phyloP scores from a whole-genome alignment of 92 coral and sea anemone genomes.

The Porites cylindrica region DNA sequence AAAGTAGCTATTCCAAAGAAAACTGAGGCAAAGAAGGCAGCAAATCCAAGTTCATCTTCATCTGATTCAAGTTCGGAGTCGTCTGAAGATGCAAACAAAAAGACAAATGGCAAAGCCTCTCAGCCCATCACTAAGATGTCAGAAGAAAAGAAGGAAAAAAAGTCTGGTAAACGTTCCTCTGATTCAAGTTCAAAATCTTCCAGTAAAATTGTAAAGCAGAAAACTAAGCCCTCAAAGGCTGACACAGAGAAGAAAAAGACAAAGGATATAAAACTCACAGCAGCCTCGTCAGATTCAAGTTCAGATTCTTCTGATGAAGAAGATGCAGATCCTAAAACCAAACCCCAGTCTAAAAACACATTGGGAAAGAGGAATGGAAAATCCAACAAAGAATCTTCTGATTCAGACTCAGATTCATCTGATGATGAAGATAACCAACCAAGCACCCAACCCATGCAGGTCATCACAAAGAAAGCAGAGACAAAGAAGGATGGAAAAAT shows the following conservation, averaged over 20 bases:
- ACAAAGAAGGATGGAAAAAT: neutral
- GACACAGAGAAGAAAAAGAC: neutral
- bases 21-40: neutral
- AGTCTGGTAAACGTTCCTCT: conserved; percentile 1
- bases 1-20: neutral
- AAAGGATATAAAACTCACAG: neutral
- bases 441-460: neutral
- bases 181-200: conserved; percentile 36
- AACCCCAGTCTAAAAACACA: neutral
- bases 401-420: conserved; percentile 55
- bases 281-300: conserved; percentile 36
- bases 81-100: conserved; percentile 56
- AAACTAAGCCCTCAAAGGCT: neutral
- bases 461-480: neutral
- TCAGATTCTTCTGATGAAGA: conserved; percentile 60
- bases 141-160: neutral
- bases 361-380: conserved; percentile 16
- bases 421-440: neutral
- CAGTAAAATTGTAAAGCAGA: conserved; percentile 1
- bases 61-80: conserved; percentile 22
- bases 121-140: conserved; percentile 13
- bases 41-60: conserved; percentile 9
- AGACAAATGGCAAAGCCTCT: conserved; percentile 33
- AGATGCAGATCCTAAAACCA: conserved; percentile 51
- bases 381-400: conserved; percentile 12